Percentiles rank a stretch among this genome's conserved stretches.
phyloP scores from a whole-genome alignment of 2,888 invertebrate species.

The Agonopterix arenella region DNA sequence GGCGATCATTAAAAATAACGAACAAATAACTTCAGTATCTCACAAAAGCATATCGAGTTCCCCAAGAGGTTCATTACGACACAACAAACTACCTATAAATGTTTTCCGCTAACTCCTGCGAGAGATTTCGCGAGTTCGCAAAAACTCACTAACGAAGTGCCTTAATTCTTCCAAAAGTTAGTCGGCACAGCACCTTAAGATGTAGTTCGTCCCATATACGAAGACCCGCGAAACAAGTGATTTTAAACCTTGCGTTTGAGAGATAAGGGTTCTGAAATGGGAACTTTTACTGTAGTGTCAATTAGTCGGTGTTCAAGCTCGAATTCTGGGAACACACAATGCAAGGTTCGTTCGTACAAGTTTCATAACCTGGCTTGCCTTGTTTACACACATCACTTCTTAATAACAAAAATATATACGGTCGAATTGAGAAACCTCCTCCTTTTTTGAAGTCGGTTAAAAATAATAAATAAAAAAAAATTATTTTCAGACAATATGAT shows the following conservation, averaged over 20 bases:
- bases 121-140: slow-evolving; percentile 56
- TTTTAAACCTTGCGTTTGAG: too few relatives aligned
- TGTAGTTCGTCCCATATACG: too few relatives aligned
- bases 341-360: too few relatives aligned
- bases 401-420: too few relatives aligned
- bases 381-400: too few relatives aligned
- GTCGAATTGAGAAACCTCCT: too few relatives aligned
- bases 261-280: background rate
- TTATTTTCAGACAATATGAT: too few relatives aligned
- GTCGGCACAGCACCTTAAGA: slow-evolving; percentile 30
- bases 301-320: slow-evolving; percentile 44
- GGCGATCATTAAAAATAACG: slow-evolving; percentile 1
- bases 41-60: slow-evolving; percentile 1
- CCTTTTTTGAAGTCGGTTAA: too few relatives aligned
- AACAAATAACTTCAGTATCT: background rate
- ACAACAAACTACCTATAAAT: slow-evolving; percentile 40
- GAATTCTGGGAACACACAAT: slow-evolving; percentile 1
- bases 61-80: slow-evolving; percentile 24
- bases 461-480: too few relatives aligned
- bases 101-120: slow-evolving; percentile 47
- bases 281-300: slow-evolving; percentile 33
- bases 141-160: slow-evolving; percentile 64
- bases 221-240: too few relatives aligned
- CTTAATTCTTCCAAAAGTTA: slow-evolving; percentile 59
- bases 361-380: too few relatives aligned